Percentiles rank a stretch among this genome's conserved stretches.
Evolutionary conservation across 1,140 invertebrate genomes (phyloP).

Genomic region (Euwallacea similis): DNA sequence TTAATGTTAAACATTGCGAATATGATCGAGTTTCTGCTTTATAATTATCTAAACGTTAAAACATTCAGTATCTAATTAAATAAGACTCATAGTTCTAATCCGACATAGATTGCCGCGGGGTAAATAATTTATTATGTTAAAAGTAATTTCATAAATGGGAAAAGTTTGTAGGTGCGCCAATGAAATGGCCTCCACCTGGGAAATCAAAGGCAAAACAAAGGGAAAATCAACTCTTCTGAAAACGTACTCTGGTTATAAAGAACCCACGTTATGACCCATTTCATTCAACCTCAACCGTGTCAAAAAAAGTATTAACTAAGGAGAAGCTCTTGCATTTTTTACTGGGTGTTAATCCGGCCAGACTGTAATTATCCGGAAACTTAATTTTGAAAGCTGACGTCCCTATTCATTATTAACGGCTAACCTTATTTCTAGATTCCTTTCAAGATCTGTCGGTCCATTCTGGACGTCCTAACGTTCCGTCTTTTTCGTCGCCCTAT

Average conservation of each 20-base stretch:
- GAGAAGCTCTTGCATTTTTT: neutral
- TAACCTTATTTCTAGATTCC: slow-evolving; percentile 31
- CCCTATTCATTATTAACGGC: slow-evolving; percentile 32
- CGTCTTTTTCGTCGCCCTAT: slow-evolving; percentile 26
- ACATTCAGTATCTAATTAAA: neutral
- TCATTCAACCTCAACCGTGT: neutral
- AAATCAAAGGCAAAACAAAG: slow-evolving; percentile 32
- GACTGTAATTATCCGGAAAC: slow-evolving; percentile 24
- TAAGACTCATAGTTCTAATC: neutral
- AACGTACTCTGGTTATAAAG: slow-evolving; percentile 16
- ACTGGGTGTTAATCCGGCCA: no score
- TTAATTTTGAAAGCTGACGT: slow-evolving; percentile 21
- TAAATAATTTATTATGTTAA: slow-evolving; percentile 30
- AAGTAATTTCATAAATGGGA: slow-evolving; percentile 32
- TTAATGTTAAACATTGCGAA: no score
- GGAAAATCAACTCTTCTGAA: slow-evolving; percentile 25
- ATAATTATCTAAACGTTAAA: no score
- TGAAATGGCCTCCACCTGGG: slow-evolving; percentile 26
- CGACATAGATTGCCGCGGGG: neutral
- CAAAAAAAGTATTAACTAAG: slow-evolving; percentile 1
- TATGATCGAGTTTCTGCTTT: no score
- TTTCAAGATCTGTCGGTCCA: slow-evolving; percentile 29
- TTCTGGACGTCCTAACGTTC: slow-evolving; percentile 18
- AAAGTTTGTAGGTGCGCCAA: slow-evolving; percentile 33
- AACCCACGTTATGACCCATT: slow-evolving; percentile 1